Evolutionary conservation across 2,113 vertebrate species (phyloP), one percentile per base, ranked within the genome.

Genomic region (Plectropomus leopardus): DNA sequence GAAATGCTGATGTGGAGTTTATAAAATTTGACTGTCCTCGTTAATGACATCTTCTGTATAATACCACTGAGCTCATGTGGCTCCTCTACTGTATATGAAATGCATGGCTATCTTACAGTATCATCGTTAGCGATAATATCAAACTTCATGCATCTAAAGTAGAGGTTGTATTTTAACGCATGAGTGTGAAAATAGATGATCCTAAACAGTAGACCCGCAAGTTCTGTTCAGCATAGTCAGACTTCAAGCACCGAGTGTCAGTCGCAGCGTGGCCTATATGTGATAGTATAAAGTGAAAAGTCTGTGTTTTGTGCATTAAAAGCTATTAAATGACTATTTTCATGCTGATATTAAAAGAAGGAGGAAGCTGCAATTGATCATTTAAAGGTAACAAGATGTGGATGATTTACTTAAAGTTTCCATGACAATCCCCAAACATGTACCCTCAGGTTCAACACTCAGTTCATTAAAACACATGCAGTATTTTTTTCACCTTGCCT

Each of bases 21-120:
- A 30, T 11, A 16, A 19, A 19, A 57, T 30, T 57, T 58, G 28
- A 59, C 57, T 30, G 51, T n/a, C 21, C 19, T 54, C 5, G 23
- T 30, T 1, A 30, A 24, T 57, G 54, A 19, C n/a, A 59, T 59
- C 9, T 36, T 19, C 10, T 55, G 53, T 55, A 28, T 28, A 55
- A 28, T 55, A 55, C 23, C 32, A 36, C 21, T 36, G 10, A 60
- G 23, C 19, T 34, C 57, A 59, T n/a, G 30, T 21, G 19, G 57
- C 57, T 59, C 55, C 57, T 59, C 32, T 36, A 15, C 11, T 60
- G 58, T 60, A 60, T 14, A 36, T 60, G 34, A 36, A 40, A 40
- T 60, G 58, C 58, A 40, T n/a, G 58, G 21, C 32, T 60, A 14
- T 23, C 21, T 11, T 60, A n/a, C n/a, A n/a, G n/a, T n/a, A 30